Base-by-base conservation (phyloP, 2,888 invertebrate genomes). In the Agelastica alni region DNA sequence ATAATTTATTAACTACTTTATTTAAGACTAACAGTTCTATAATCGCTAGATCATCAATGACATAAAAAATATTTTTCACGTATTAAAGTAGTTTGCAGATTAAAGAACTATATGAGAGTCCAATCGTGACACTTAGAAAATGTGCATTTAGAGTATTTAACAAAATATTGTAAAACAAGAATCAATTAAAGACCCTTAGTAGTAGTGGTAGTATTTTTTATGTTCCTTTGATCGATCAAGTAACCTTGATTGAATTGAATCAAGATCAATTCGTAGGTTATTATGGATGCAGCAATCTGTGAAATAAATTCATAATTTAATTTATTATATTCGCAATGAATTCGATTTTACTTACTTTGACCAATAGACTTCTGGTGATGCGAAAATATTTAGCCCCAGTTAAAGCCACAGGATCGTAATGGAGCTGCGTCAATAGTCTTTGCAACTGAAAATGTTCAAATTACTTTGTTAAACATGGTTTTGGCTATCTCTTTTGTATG, bases 191-290 rank as follows among this genome's bases (percentile, higher is more conserved):
- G 2, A 5, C 30, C 4, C 12, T 30, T 7, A 1, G 12, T 13
- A 31, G 6, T 13, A 31, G 12, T 31, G 6, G 31, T 10, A 31
- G 6, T 3, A 12, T 31, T 31, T 5, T 1, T 12, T 10, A 13
- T 2, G 4, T 31, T 31, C 7, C 2, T 5, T 7, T 5, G 5
- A 31, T 10, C 12, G 2, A 13, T 14, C 4, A 34, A 16, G 14
- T 14, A 2, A 2, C 16, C 16, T 9, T 34, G 14, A 16, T 34
- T 62, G 56, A 71, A 69, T 53, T 73, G 73, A 16, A 73, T 71
- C 42, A 73, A 53, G n/a, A 72, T 69, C 17, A 73, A 51, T 58
- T 73, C 73, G 36, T 73, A 73, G 0, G 70, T 72, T 17, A 73
- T 68, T 10, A 73, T 68, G 16, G 73, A 68, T 34, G 70, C 70